A percentile compares a stretch with the other conserved stretches of the same genome.
These are phyloP conservation scores for Etheostoma perlongum DNA, from an alignment of 2,797 vertebrate genomes.

Conservation along the genomic window DNA sequence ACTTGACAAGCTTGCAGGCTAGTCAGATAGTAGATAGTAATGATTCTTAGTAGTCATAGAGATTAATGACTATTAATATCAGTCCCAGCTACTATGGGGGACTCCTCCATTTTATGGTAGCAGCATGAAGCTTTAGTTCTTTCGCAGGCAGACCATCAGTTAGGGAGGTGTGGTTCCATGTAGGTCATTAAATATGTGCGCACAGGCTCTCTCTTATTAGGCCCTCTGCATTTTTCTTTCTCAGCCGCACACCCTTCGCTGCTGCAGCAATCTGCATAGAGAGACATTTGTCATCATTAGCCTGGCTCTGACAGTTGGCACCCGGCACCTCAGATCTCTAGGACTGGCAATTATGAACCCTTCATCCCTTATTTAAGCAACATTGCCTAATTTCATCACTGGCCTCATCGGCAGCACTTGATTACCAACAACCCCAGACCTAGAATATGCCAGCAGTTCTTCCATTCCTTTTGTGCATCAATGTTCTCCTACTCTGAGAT, in stretches of 20 bases:
- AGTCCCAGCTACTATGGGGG: constrained; percentile 33
- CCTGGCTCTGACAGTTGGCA: constrained; percentile 98
- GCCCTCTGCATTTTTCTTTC: constrained; percentile 71
- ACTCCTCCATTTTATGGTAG: constrained; percentile 33
- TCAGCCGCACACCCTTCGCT: constrained; percentile 79
- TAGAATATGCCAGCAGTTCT: constrained; percentile 39
- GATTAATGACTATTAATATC: constrained; percentile 33
- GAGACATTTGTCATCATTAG: constrained; percentile 99
- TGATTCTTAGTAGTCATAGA: constrained; percentile 9
- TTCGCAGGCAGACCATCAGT: constrained; percentile 61
- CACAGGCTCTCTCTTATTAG: constrained; percentile 75
- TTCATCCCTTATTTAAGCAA: constrained; percentile 91
- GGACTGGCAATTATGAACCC: constrained; percentile 94
- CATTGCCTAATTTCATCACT: constrained; percentile 87
- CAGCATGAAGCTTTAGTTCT: constrained; percentile 47
- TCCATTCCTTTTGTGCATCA: constrained; percentile 43
- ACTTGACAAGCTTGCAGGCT: constrained; percentile 25
- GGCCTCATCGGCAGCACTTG: constrained; percentile 77
- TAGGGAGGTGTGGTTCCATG: constrained; percentile 68
- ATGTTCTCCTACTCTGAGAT: constrained; percentile 34
- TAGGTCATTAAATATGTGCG: constrained; percentile 76
- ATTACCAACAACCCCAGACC: constrained; percentile 74
- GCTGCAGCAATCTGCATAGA: constrained; percentile 96
- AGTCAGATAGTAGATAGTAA: not conserved
- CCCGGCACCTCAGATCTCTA: constrained; percentile 95